phyloP scores from a whole-genome alignment of 2,888 invertebrate species.

The Protonemura montana region DNA sequence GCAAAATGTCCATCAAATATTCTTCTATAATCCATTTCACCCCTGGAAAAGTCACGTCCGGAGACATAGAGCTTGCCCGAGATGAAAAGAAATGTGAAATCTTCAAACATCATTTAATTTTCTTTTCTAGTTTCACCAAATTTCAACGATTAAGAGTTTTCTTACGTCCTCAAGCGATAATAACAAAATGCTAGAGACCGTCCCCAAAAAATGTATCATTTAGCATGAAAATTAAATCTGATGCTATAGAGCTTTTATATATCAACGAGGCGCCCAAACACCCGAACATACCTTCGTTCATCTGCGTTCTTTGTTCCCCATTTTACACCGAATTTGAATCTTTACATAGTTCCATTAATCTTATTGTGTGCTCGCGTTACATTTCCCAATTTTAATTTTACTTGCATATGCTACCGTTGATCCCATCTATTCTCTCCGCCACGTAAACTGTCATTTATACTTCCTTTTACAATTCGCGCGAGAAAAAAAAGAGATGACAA shows the following conservation, averaged over 20 bases:
- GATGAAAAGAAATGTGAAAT: not conserved
- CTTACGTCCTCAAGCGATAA: not conserved
- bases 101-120: not conserved
- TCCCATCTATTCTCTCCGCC: not conserved
- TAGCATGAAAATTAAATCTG: not conserved
- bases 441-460: slow-evolving; percentile 4
- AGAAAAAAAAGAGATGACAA: not conserved
- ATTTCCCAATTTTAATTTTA: not conserved
- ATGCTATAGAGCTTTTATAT: not conserved
- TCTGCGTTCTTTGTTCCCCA: not conserved
- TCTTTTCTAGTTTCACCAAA: not conserved
- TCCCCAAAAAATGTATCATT: not conserved
- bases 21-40: slow-evolving; percentile 1
- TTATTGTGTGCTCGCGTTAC: not conserved
- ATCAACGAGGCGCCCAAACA: not conserved
- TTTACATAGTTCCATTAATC: not conserved
- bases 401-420: not conserved
- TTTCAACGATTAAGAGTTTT: not conserved
- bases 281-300: too few species aligned
- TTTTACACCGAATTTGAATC: not conserved
- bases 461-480: not conserved
- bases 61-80: not conserved
- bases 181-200: not conserved
- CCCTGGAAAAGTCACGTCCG: not conserved
- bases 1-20: slow-evolving; percentile 22